Evolutionary conservation across 2,888 invertebrate species (phyloP).

Genomic region (Andrena bicolor): DNA sequence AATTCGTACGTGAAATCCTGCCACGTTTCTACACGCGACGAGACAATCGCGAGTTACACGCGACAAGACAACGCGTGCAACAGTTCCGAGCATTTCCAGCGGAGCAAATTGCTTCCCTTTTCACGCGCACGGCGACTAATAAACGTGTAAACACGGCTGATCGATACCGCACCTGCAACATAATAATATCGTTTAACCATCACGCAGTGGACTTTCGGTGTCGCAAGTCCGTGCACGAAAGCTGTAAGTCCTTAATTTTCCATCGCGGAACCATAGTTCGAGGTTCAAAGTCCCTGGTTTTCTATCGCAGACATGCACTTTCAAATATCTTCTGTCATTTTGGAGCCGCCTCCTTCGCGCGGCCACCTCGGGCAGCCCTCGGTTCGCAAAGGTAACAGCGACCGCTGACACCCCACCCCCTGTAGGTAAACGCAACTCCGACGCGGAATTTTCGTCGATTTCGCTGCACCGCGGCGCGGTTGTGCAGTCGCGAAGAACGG

Average conservation of each 20-base stretch:
- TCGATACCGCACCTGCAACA: background rate
- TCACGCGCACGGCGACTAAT: background rate
- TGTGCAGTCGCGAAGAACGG: constrained; percentile 44
- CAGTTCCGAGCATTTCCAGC: background rate
- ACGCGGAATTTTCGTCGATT: constrained; percentile 55
- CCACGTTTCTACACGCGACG: constrained; percentile 1
- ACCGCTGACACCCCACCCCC: background rate
- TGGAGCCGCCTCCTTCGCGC: too few species aligned
- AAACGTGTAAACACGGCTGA: constrained; percentile 2
- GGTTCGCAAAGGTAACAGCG: background rate
- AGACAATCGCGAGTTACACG: constrained; percentile 5
- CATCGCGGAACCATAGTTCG: background rate
- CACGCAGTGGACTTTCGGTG: background rate
- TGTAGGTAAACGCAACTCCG: constrained; percentile 13
- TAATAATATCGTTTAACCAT: background rate
- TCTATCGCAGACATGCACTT: too few species aligned
- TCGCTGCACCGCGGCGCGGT: constrained; percentile 15
- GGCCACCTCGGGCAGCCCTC: too few species aligned
- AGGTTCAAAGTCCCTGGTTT: background rate
- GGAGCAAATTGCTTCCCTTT: constrained; percentile 16
- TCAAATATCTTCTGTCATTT: too few species aligned
- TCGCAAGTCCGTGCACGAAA: background rate
- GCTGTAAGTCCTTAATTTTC: background rate
- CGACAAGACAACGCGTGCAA: constrained; percentile 1
- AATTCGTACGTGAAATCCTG: constrained; percentile 47